phyloP scores from a whole-genome alignment of 1,140 invertebrate genomes.

The Scaptomyza hsui region DNA sequence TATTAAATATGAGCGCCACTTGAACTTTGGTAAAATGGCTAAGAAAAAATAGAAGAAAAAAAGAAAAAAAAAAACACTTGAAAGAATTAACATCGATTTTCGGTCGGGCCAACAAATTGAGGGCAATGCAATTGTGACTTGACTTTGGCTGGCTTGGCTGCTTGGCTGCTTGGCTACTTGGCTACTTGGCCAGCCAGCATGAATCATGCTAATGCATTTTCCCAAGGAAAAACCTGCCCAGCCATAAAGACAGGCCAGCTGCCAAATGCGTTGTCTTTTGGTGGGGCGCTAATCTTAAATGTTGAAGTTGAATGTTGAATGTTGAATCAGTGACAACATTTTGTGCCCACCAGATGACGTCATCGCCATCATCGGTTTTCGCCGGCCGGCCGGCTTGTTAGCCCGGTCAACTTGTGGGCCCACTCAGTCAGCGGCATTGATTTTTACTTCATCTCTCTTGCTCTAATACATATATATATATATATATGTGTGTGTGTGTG shows the following conservation, averaged over 20 bases:
- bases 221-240: conserved; percentile 66
- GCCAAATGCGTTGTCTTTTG: conserved; percentile 62
- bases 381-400: conserved; percentile 38
- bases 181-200: conserved; percentile 38
- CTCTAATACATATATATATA: too few species aligned
- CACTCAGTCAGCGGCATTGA: conserved; percentile 55
- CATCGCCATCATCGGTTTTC: conserved; percentile 54
- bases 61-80: conserved; percentile 40
- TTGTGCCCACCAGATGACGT: conserved; percentile 65
- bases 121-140: conserved; percentile 60
- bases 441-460: conserved; percentile 38
- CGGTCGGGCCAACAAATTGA: conserved; percentile 44
- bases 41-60: too few species aligned
- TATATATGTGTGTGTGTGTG: conserved; percentile 1
- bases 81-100: conserved; percentile 67
- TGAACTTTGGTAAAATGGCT: conserved; percentile 44
- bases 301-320: too few species aligned
- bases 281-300: conserved; percentile 37
- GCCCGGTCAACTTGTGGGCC: conserved; percentile 11
- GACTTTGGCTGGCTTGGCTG: conserved; percentile 11
- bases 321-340: conserved; percentile 61
- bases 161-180: conserved; percentile 13
- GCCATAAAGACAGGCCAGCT: conserved; percentile 50
- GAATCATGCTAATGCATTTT: conserved; percentile 76
- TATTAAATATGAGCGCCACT: conserved; percentile 34